Evolutionary conservation across 2,888 invertebrate species (phyloP), one percentile per base, ranked within the genome.

Genomic region (Campoplex capitator): DNA sequence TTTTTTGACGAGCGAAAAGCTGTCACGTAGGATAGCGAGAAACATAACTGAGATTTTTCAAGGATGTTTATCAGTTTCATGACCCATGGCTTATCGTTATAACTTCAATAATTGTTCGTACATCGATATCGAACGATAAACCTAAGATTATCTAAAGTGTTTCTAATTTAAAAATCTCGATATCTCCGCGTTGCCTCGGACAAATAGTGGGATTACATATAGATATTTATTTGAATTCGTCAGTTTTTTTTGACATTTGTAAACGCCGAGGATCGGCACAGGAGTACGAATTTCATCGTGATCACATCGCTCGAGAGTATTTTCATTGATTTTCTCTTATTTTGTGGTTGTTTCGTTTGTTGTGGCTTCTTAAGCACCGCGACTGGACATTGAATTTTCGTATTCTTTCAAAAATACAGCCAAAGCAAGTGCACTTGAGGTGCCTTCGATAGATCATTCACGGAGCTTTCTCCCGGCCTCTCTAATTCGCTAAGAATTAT

Each of bases 401-500:
- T 75, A 38, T 70, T 75, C 18, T 11, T 74, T 67, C 32, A 11
- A 82, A 81, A 42, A 48, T 75, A 71, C 65, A 79, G 74, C 74
- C 68, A 28, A 58, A 42, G 58, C 74, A 71, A 78, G 75, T 79
- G 74, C 78, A 78, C 78, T 83, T 73, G 77, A 58, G 56, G 75
- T 70, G 70, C 48, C 45, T 71, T 65, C 80, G 51, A 80, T 76
- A 32, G 82, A 74, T 84, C 68, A 71, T 48, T 73, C 32, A 35
- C n/a, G 28, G 35, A 54, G 32, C 28, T 74, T 74, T 58, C 16
- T n/a, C 48, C 42, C 62, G 62, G 32, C 1, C 6, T 13, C 16
- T 2, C 16, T 62, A 90, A 89, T 91, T 89, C 91, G 92, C 92
- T 94, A 94, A 91, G 94, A 94, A 84, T 90, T 93, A 84, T 93